Base-by-base conservation (phyloP, 2,888 invertebrate species). In the Celastrina argiolus region DNA sequence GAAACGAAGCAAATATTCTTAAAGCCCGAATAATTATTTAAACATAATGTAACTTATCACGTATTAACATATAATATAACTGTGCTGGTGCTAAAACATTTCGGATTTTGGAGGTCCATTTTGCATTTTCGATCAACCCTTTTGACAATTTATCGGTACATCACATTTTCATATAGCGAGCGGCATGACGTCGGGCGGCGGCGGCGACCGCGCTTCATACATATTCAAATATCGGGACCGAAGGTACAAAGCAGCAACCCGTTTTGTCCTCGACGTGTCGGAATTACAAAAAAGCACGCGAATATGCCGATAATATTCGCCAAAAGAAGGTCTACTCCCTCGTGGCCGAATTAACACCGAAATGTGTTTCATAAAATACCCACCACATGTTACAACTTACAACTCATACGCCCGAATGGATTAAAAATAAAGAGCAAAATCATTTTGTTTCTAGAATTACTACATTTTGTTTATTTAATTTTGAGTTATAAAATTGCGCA, bases 101-200 rank as follows among this genome's bases (percentile, higher is more conserved):
- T 82, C 77, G 78, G 78, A 78, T n/a, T n/a, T n/a, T n/a, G n/a
- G n/a, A n/a, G n/a, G 78, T 81, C 82, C 80, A 83, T 85, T 85
- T 83, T 82, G 82, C 84, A 83, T 81, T 81, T 82, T 81, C 83
- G 84, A 87, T 87, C 85, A 86, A 86, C 83, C 87, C 87, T 86
- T 88, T 87, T 88, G 88, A 86, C 89, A 88, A 88, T 88, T 89
- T 89, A 88, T 89, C 88, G 87, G 87, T 78, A 82, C 87, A 86
- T 88, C 87, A 87, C 86, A 88, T 87, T 88, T 88, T 88, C 87
- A 87, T 88, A 87, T 79, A 84, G 82, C 84, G 80, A 79, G 80
- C 79, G 79, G 81, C 83, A 83, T 81, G 73, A 81, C 82, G 83
- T n/a, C 82, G 84, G 79, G 81, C 81, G 73, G 10, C 8, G 10